Evolutionary conservation across 2,888 invertebrate species (phyloP), one percentile per base, ranked within the genome.

Genomic region (Archips xylosteana): DNA sequence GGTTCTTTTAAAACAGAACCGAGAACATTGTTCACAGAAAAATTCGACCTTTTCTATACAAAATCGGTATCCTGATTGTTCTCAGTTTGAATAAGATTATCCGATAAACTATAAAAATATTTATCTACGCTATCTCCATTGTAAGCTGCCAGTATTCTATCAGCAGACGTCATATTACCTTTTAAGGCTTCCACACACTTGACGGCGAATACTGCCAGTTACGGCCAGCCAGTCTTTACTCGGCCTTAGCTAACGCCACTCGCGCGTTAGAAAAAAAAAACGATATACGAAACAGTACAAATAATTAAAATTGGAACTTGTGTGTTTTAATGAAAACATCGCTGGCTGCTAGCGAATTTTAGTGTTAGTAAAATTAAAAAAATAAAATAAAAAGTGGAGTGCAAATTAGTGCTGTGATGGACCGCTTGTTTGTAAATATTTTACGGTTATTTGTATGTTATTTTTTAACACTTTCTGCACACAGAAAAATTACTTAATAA

Each of bases 221-320:
- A 54, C 59, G 23, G 32, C 70, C 80, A 78, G 82, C 78, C 91
- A 92, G 92, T 92, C 85, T 86, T 80, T 69, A 79, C 85, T 89
- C 89, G 87, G 81, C 86, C 75, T 80, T 85, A 82, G 84, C 71
- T 77, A 75, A 76, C 69, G 79, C 72, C 77, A 84, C 84, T 85
- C 89, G 90, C 86, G 88, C 77, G 78, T 79, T 77, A 76, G 81
- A 76, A 77, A 76, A 79, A 75, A 63, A 73, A 63, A 34, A 54
- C 39, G 39, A 71, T 42, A 57, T 64, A 63, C 62, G 67, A 2
- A 64, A 59, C 73, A 32, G 68, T 64, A 10, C 49, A 57, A 65
- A 71, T 65, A 66, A 60, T 73, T 63, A 9, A 73, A 73, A 59
- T 51, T 64, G n/a, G 68, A 73, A 73, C 73, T 59, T 12, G 49